phyloP scores from a whole-genome alignment of 2,113 vertebrate species.

The Ciconia maguari region DNA sequence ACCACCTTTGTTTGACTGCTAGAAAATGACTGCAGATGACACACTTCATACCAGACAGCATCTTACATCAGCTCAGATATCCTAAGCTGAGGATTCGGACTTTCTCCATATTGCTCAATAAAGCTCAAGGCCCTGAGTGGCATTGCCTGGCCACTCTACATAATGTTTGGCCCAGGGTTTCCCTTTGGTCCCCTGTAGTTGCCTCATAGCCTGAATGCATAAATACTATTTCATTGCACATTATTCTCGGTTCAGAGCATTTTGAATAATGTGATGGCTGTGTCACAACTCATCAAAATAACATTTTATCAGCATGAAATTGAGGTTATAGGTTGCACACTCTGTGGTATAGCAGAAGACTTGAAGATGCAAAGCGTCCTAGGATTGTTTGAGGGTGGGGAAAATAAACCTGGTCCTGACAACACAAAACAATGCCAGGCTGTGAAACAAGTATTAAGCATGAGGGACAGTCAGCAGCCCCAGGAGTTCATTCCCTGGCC shows the following conservation, averaged over 20 bases:
- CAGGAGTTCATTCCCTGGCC: neutral
- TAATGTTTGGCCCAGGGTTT: neutral
- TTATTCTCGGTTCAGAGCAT: neutral
- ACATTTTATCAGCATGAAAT: conserved; percentile 1
- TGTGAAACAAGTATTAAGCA: neutral
- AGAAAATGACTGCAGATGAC: neutral
- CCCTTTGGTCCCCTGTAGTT: neutral
- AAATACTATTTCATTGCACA: neutral
- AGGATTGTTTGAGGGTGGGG: neutral
- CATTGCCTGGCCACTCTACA: neutral
- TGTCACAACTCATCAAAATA: conserved; percentile 4
- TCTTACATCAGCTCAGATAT: neutral
- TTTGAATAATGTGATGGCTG: neutral
- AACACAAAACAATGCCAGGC: neutral
- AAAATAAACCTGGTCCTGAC: neutral
- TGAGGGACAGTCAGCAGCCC: neutral
- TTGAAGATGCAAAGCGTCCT: neutral
- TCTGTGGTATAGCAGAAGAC: neutral
- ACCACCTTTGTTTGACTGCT: neutral
- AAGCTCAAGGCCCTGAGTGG: neutral
- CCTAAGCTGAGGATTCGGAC: neutral
- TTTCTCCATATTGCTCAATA: neutral
- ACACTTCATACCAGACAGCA: neutral
- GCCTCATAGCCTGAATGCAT: neutral
- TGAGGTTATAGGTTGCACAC: neutral